Percentiles rank a stretch among this genome's conserved stretches.
These are phyloP conservation scores for Eretmocerus hayati DNA, from an alignment of 2,888 invertebrate species.

Conservation along the genomic window DNA sequence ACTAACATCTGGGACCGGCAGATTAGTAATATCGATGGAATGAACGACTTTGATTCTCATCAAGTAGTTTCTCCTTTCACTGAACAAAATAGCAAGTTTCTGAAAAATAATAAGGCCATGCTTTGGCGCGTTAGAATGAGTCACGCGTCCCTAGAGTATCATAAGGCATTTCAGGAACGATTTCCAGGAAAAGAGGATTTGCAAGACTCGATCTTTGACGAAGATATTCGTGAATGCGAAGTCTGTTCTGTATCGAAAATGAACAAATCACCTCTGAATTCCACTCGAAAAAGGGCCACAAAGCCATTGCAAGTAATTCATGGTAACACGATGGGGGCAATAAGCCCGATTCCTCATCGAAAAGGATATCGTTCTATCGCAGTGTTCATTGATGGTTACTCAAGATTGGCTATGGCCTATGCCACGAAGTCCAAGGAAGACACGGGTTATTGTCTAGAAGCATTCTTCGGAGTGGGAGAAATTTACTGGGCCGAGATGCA, in stretches of 20 bases:
- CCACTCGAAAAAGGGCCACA: neutral
- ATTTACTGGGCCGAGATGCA: too few species aligned
- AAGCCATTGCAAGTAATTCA: conserved; percentile 3
- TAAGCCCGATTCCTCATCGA: neutral
- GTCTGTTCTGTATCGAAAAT: conserved; percentile 1
- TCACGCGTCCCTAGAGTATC: neutral
- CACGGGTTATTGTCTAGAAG: neutral
- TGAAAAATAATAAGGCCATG: neutral
- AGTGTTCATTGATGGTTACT: neutral
- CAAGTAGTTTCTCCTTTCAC: too few species aligned
- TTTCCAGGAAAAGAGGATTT: neutral
- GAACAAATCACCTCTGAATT: neutral
- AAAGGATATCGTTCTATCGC: neutral
- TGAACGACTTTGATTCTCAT: too few species aligned
- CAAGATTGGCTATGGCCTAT: neutral
- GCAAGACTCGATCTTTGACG: neutral
- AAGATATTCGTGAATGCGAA: neutral
- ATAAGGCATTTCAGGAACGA: neutral
- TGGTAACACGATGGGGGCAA: neutral
- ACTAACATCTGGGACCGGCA: too few species aligned
- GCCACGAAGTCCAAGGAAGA: neutral
- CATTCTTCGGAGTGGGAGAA: neutral
- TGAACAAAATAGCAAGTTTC: too few species aligned
- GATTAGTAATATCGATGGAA: too few species aligned
- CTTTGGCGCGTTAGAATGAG: neutral